Evolutionary conservation across 2,797 vertebrate genomes (phyloP).

Genomic region (Sebastes oblongus): DNA sequence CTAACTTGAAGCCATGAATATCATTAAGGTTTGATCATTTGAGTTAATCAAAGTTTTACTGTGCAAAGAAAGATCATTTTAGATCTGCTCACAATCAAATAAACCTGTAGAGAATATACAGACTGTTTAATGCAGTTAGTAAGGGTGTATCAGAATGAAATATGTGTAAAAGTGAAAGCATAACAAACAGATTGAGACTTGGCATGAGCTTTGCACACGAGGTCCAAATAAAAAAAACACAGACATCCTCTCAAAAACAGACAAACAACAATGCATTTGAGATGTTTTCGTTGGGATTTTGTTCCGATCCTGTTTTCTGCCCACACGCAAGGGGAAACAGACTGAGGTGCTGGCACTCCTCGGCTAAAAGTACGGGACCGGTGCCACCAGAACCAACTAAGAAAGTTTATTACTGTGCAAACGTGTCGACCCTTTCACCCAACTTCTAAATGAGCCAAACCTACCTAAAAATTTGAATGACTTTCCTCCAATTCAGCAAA

Average conservation of each 20-base stretch:
- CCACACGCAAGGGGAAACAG: constrained; percentile 76
- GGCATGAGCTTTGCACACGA: constrained; percentile 56
- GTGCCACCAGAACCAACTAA: constrained; percentile 35
- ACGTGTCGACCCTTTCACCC: constrained; percentile 13
- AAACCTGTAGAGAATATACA: background rate
- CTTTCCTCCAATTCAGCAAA: constrained; percentile 21
- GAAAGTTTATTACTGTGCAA: constrained; percentile 26
- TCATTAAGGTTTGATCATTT: constrained; percentile 14
- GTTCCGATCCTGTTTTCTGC: constrained; percentile 65
- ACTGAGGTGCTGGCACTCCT: constrained; percentile 51
- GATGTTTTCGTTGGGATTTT: constrained; percentile 77
- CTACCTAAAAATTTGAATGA: constrained; percentile 1
- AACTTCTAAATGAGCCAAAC: constrained; percentile 37
- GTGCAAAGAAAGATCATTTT: background rate
- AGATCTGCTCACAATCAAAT: background rate
- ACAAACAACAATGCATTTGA: constrained; percentile 74
- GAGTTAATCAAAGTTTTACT: background rate
- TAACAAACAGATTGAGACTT: constrained; percentile 56
- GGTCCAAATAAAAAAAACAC: constrained; percentile 70
- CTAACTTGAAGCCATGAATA: background rate
- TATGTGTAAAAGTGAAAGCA: constrained; percentile 34
- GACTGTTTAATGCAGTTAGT: background rate
- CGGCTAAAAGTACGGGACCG: constrained; percentile 27
- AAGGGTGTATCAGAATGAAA: background rate
- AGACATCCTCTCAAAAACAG: constrained; percentile 71